Conservation (phyloP, 2,113 vertebrate genomes). For the Hirundichthys speculiger region DNA sequence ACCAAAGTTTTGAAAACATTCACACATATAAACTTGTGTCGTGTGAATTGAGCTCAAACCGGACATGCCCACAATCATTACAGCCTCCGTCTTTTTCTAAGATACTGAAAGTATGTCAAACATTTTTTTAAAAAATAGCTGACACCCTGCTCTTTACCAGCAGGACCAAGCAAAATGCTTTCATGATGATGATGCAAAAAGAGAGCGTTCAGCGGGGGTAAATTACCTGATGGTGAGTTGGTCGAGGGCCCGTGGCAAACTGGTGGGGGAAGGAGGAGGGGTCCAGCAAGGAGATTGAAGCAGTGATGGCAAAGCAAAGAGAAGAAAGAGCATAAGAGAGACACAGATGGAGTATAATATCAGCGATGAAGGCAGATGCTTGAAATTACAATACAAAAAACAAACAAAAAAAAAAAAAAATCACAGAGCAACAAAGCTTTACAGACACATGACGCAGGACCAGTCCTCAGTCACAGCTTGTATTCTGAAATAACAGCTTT, state of each 20-base stretch:
- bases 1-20: no score
- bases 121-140: slow-evolving; percentile 26
- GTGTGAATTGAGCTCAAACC: no score
- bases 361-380: slow-evolving; percentile 66
- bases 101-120: slow-evolving; percentile 31
- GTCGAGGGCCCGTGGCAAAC: slow-evolving; percentile 98
- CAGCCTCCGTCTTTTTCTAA: slow-evolving; percentile 21
- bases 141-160: slow-evolving; percentile 34
- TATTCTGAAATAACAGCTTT: not conserved
- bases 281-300: slow-evolving; percentile 91
- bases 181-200: slow-evolving; percentile 52
- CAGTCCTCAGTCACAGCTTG: not conserved
- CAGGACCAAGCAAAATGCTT: slow-evolving; percentile 43
- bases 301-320: slow-evolving; percentile 86
- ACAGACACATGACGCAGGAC: slow-evolving; percentile 16
- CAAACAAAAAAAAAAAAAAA: no score
- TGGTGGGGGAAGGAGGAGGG: slow-evolving; percentile 86
- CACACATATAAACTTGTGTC: no score
- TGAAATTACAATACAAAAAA: slow-evolving; percentile 48
- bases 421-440: slow-evolving; percentile 44
- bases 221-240: slow-evolving; percentile 98
- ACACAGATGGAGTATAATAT: slow-evolving; percentile 73
- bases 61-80: no score
- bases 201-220: slow-evolving; percentile 72
- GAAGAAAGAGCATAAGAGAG: slow-evolving; percentile 60